Evolutionary conservation across 37 sponge, comb jelly and placozoan species (phyloP).

Genomic region (Ephydatia muelleri): DNA sequence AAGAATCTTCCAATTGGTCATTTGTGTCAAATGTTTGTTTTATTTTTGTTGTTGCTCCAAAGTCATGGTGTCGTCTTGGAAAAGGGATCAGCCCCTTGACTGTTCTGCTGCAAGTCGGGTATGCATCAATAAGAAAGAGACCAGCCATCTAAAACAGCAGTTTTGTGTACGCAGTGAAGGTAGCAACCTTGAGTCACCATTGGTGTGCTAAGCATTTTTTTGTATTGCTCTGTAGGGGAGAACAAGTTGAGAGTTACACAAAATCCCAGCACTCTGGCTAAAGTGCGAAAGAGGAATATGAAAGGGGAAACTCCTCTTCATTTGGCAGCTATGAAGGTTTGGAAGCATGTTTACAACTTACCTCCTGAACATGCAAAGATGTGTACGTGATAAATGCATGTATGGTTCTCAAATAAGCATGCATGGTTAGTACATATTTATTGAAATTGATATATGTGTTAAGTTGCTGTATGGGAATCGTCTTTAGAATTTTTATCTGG

Average conservation of each 20-base stretch:
- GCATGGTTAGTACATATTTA: too few species aligned
- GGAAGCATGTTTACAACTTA: not conserved
- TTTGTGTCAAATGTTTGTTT: not conserved
- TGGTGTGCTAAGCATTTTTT: too few species aligned
- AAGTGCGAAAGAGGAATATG: slow-evolving; percentile 32
- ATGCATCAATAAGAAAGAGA: not conserved
- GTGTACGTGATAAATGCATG: too few species aligned
- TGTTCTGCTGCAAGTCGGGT: not conserved
- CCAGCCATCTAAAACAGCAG: not conserved
- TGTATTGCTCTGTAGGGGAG: not conserved
- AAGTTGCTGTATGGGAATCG: too few species aligned
- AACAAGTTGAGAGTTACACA: not conserved
- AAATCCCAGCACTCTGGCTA: not conserved
- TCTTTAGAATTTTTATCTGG: too few species aligned
- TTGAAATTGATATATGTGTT: too few species aligned
- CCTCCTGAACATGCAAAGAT: too few species aligned
- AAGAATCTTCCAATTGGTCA: not conserved
- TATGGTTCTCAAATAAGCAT: too few species aligned
- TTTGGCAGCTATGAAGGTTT: slow-evolving; percentile 63
- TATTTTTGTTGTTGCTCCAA: not conserved
- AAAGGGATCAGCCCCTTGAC: not conserved
- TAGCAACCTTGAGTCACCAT: not conserved
- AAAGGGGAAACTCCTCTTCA: slow-evolving; percentile 65
- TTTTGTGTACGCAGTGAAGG: not conserved
- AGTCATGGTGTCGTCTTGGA: not conserved